A percentile compares a stretch with the other conserved stretches of the same genome.
Conservation (phyloP, 1,140 invertebrate genomes). For the Parapsyche elsis region DNA sequence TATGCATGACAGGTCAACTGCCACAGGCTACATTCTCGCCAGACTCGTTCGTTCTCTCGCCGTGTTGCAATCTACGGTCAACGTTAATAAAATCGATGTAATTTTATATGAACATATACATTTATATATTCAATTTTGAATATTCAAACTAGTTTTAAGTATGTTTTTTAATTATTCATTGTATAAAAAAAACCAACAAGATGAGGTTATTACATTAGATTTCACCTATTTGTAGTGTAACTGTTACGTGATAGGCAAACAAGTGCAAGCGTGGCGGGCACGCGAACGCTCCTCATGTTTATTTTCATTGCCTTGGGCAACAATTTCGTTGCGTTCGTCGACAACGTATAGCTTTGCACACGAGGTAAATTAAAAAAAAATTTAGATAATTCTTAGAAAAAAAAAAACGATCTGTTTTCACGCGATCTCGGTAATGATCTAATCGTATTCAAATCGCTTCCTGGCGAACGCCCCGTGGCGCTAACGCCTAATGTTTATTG, state of each 20-base stretch:
- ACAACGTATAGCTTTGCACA: not conserved
- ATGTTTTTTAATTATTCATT: not conserved
- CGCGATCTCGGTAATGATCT: constrained; percentile 1
- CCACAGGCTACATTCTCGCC: too few species aligned
- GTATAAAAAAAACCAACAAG: not conserved
- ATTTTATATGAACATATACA: too few species aligned
- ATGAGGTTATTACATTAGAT: not conserved
- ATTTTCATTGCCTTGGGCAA: constrained; percentile 26
- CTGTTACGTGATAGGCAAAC: constrained; percentile 28
- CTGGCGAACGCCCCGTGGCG: not conserved
- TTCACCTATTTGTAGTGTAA: constrained; percentile 2
- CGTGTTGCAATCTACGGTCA: too few species aligned
- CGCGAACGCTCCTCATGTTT: constrained; percentile 23
- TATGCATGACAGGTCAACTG: too few species aligned
- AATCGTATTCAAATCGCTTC: not conserved
- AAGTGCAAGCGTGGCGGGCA: constrained; percentile 27
- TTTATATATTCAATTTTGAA: too few species aligned
- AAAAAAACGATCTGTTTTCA: not conserved
- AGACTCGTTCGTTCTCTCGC: too few species aligned
- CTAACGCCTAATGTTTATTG: not conserved
- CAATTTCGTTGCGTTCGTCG: not conserved
- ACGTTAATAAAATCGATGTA: too few species aligned
- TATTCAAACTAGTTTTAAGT: too few species aligned
- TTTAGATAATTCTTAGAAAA: not conserved
- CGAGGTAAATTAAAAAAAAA: not conserved